A percentile compares a stretch with the other conserved stretches of the same genome.
These are phyloP conservation scores for Protonemura montana DNA, from an alignment of 2,888 invertebrate genomes.

Conservation along the genomic window DNA sequence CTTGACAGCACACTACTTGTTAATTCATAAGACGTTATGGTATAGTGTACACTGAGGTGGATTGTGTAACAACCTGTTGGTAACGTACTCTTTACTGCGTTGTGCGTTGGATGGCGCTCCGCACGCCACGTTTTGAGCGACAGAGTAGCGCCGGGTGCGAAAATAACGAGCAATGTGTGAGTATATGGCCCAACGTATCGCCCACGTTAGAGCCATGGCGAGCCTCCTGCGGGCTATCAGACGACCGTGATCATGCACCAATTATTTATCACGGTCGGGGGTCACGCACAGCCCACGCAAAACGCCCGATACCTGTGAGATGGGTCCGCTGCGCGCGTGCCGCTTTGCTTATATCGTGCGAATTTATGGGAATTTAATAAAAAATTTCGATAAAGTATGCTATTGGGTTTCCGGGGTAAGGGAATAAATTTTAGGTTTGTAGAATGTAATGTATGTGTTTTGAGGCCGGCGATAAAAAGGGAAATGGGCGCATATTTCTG, in stretches of 20 bases:
- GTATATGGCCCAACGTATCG: background rate
- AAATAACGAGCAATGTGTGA: no score
- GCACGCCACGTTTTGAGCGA: background rate
- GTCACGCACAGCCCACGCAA: background rate
- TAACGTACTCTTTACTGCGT: background rate
- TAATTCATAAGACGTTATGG: conserved; percentile 1
- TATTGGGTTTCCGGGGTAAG: background rate
- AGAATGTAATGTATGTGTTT: background rate
- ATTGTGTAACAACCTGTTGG: background rate
- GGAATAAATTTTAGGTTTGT: background rate
- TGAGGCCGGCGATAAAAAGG: background rate
- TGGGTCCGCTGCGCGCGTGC: background rate
- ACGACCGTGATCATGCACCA: background rate
- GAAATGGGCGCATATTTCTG: background rate
- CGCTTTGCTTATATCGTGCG: background rate
- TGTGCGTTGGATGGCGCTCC: background rate
- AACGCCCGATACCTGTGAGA: background rate
- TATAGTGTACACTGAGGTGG: background rate
- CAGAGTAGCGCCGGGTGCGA: background rate
- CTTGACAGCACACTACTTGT: background rate
- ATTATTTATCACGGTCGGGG: background rate
- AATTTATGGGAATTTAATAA: conserved; percentile 7
- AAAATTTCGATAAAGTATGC: background rate
- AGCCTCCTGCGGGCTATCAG: background rate
- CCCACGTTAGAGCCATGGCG: no score